A percentile compares a stretch with the other conserved stretches of the same genome.
These are phyloP conservation scores for Blastobasis adustella DNA, from an alignment of 2,888 invertebrate genomes.

Conservation along the genomic window DNA sequence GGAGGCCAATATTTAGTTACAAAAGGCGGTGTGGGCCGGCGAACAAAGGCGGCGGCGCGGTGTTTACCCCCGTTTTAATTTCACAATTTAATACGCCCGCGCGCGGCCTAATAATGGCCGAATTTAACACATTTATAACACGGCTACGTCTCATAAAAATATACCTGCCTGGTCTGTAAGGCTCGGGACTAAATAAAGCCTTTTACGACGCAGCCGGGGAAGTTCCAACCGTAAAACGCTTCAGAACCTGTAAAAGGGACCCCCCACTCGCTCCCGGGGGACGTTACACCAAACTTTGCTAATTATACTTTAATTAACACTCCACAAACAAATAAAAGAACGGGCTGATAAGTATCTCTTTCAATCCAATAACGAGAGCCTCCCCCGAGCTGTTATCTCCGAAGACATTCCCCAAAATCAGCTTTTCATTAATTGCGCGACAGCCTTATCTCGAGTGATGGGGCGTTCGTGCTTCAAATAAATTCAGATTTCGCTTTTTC, in stretches of 20 bases:
- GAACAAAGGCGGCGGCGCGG: too few relatives aligned
- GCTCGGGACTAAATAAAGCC: background rate
- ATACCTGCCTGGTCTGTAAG: too few relatives aligned
- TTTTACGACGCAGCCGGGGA: background rate
- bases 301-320: slow-evolving; percentile 41
- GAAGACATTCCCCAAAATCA: slow-evolving; percentile 49
- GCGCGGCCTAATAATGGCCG: too few relatives aligned
- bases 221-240: background rate
- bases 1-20: too few relatives aligned
- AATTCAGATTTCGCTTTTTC: too few relatives aligned
- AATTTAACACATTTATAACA: too few relatives aligned
- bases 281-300: background rate
- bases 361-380: slow-evolving; percentile 37
- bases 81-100: too few relatives aligned
- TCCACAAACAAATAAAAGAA: slow-evolving; percentile 31
- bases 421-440: slow-evolving; percentile 63
- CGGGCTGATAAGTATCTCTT: slow-evolving; percentile 40
- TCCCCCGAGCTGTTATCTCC: slow-evolving; percentile 38
- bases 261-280: background rate
- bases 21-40: too few relatives aligned
- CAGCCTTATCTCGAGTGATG: slow-evolving; percentile 38
- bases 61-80: too few relatives aligned
- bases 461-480: slow-evolving; percentile 26
- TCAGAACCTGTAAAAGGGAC: background rate
- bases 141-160: too few relatives aligned